A percentile compares a stretch with the other conserved stretches of the same genome.
Evolutionary conservation across 2,888 invertebrate species (phyloP).

Genomic region (Pseudococcus jackbeardsleyi): DNA sequence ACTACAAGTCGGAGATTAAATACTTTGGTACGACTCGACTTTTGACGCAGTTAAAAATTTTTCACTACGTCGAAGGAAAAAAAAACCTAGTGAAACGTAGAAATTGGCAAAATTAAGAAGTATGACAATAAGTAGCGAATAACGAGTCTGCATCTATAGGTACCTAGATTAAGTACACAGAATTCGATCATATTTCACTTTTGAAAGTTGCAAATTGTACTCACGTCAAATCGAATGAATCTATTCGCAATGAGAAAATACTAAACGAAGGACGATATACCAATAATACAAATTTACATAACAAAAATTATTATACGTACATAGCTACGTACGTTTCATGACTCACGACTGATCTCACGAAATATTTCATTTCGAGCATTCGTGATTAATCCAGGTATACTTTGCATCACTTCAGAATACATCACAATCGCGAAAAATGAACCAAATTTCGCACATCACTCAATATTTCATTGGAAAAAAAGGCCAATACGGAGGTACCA

Average conservation of each 20-base stretch:
- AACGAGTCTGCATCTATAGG: too few relatives aligned
- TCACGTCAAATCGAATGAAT: neutral
- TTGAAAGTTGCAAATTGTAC: neutral
- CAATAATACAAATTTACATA: neutral
- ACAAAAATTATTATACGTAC: neutral
- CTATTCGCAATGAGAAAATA: neutral
- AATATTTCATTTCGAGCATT: neutral
- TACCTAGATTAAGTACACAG: neutral
- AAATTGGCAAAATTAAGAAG: neutral
- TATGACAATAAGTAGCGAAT: neutral
- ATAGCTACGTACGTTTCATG: neutral
- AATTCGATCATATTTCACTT: neutral
- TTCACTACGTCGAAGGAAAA: neutral
- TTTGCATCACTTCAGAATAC: neutral
- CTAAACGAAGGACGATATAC: neutral
- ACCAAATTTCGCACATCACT: too few relatives aligned
- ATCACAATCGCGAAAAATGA: neutral
- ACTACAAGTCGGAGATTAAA: neutral
- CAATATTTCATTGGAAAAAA: too few relatives aligned
- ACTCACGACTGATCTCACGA: neutral
- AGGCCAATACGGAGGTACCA: too few relatives aligned
- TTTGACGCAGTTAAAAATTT: neutral
- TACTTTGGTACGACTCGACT: neutral
- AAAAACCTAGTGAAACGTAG: neutral
- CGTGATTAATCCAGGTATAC: neutral